Conservation (phyloP, 2,797 vertebrate genomes). For the Dendrocincla fuliginosa region DNA sequence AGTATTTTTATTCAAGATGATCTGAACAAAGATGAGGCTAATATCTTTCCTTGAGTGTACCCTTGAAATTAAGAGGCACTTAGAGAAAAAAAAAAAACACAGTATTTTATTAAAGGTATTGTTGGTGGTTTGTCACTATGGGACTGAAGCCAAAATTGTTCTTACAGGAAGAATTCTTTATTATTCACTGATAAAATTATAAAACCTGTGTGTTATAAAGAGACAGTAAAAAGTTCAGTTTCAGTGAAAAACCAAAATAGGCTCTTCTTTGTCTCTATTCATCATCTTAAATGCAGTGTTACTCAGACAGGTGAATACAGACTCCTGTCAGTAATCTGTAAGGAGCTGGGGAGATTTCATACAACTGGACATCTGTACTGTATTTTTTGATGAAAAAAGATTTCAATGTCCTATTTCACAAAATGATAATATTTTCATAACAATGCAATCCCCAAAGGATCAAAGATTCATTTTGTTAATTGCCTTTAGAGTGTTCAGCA, state of each 20-base stretch:
- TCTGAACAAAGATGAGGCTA: slow-evolving; percentile 2
- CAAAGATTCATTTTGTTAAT: not conserved
- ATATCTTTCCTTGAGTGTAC: not conserved
- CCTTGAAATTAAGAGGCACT: not conserved
- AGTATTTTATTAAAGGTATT: not conserved
- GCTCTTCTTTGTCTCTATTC: not conserved
- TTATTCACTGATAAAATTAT: not conserved
- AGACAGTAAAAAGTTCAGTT: not conserved
- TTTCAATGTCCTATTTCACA: not conserved
- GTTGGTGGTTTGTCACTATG: not conserved
- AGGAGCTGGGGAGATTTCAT: not conserved
- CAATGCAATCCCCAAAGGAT: not conserved
- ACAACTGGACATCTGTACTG: not conserved
- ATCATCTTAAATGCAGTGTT: not conserved
- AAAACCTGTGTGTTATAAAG: not conserved
- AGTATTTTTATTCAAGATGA: slow-evolving; percentile 10
- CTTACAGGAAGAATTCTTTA: not conserved
- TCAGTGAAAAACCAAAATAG: not conserved
- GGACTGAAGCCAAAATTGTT: not conserved
- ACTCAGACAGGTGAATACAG: not conserved
- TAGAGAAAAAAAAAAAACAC: not conserved
- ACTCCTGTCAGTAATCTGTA: not conserved
- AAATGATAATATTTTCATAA: not conserved
- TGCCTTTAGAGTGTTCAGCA: not conserved
- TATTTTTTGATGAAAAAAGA: not conserved